phyloP scores from a whole-genome alignment of 2,888 invertebrate species.

The Azorinus chamasolen region DNA sequence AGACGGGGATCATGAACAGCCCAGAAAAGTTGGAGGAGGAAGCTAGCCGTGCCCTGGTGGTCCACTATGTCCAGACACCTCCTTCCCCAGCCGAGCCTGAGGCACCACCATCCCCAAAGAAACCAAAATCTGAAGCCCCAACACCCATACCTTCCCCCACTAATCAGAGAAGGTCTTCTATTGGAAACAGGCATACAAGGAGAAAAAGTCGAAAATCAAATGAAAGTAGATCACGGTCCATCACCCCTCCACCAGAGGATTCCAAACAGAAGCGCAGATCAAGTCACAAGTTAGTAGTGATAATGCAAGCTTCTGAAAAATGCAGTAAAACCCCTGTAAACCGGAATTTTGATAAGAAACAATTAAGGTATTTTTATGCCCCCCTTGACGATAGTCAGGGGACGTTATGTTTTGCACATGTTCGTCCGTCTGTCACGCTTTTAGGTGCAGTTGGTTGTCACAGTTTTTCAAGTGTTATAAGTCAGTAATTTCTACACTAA shows the following conservation, averaged over 20 bases:
- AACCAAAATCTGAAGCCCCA: conserved; percentile 28
- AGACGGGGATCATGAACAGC: conserved; percentile 74
- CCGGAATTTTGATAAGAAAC: too few species aligned
- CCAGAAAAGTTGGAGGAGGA: conserved; percentile 70
- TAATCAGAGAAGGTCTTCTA: conserved; percentile 35
- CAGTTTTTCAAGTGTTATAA: too few species aligned
- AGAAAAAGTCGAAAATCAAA: conserved; percentile 32
- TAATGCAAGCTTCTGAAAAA: too few species aligned
- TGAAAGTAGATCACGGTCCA: conserved; percentile 61
- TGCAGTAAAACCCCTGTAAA: too few species aligned
- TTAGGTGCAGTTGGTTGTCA: too few species aligned
- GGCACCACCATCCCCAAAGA: conserved; percentile 9
- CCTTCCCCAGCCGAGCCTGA: neutral
- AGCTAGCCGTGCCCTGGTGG: conserved; percentile 41
- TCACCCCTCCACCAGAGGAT: conserved; percentile 43
- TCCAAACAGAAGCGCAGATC: conserved; percentile 44
- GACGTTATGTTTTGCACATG: too few species aligned
- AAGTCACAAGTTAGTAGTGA: conserved; percentile 38
- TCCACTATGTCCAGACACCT: conserved; percentile 13
- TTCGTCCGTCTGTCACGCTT: too few species aligned
- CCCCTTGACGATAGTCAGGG: too few species aligned
- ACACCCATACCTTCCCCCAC: conserved; percentile 39
- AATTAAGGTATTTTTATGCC: too few species aligned
- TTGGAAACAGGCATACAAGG: conserved; percentile 13
- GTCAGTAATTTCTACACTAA: too few species aligned